Evolutionary conservation across 2,888 invertebrate species (phyloP), one percentile per base, ranked within the genome.

Genomic region (Archaeoteleia sp.): DNA sequence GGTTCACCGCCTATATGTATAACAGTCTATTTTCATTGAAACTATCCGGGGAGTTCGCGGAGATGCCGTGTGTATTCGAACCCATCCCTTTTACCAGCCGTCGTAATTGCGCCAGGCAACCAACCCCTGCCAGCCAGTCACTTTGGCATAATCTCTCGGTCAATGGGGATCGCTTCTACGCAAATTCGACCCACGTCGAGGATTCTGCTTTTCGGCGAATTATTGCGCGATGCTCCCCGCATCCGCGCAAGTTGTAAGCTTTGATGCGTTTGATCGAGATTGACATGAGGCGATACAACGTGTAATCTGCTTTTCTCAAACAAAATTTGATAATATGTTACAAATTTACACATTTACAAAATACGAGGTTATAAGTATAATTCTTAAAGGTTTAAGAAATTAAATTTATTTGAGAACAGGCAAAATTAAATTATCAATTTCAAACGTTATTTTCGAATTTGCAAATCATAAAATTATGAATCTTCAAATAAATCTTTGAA

Each of bases 81-180:
- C 74, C 80, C 76, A 73, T 77, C 78, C 74, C 77, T 78, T 73
- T 76, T 71, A 62, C 67, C 58, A 35, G 45, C 45, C 60, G 70
- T 70, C 72, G 72, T 72, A 72, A 74, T 74, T 71, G 73, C 72
- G 67, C 66, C 69, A 71, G 48, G 63, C 69, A 71, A 43, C 51
- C 70, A 67, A 67, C 66, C 70, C 71, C 72, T 72, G 66, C 70
- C 66, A 66, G 75, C 77, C 74, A 77, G 76, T 79, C 78, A 77
- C 76, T 79, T 78, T 74, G 70, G 74, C 74, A 76, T 80, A 78
- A 78, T 80, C 78, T 79, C 77, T 68, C 70, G 74, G 74, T 75
- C 77, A 77, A 80, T 78, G 72, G 78, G 73, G 76, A 67, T 73
- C 74, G 71, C 74, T 54, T 66, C 65, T 42, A 72, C 70, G 58